Base-by-base conservation (phyloP, 1,140 invertebrate species). In the Littorina saxatilis region DNA sequence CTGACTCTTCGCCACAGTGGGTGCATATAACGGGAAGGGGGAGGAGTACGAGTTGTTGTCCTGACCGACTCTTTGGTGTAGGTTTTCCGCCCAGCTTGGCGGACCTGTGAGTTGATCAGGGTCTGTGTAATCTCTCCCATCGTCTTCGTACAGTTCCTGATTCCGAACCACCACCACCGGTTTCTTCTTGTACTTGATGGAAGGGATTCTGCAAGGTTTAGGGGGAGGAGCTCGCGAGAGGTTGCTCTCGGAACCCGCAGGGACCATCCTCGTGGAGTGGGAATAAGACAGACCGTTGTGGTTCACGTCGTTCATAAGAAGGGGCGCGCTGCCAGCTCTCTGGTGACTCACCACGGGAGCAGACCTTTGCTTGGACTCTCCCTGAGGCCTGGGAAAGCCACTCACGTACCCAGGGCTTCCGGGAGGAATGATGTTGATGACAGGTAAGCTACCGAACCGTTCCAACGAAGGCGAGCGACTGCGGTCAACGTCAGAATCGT, bases 191-290 rank as follows among this genome's bases (percentile, higher is more conserved):
- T 89, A 88, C 68, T 90, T 92, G 13, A 92, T 82, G 0, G 92
- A 94, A 23, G 95, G 95, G 75, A 95, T 90, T 80, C 95, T 91
- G 40, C 95, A 95, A 7, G 95, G 96, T 92, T 96, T 96, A 0
- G 96, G 95, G 15, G 96, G 96, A 13, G 95, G 95, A 23, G 89
- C 81, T 82, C 87, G 90, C 63, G 79, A 80, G 17, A 91, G 82
- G 76, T 89, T 83, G 81, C 88, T 88, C 47, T 91, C 91, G n/a
- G 90, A 91, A 13, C 82, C 83, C 2, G 84, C 82, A 0, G 76
- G 37, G 23, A 86, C 75, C 83, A 75, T 73, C 23, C 43, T 52
- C 66, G 75, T 82, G n/a, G 68, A 73, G 61, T 79, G 55, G 75
- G 80, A 83, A 47, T 58, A 73, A 9, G 66, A 82, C 39, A 52